Percentiles rank a stretch among this genome's conserved stretches.
These are phyloP conservation scores for Pilophorus perplexus DNA, from an alignment of 2,888 invertebrate genomes.

Conservation along the genomic window DNA sequence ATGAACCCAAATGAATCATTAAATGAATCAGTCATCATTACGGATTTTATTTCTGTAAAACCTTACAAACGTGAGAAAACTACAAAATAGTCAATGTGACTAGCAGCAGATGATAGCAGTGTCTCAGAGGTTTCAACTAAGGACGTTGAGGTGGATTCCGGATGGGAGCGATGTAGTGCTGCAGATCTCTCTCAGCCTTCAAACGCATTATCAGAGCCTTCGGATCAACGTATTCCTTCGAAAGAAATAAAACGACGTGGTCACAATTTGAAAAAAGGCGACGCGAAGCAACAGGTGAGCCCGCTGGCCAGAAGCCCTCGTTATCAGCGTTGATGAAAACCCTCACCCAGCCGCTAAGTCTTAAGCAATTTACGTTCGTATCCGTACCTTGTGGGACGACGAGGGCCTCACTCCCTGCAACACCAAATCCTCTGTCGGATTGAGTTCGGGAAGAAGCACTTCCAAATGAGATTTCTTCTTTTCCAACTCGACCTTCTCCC, in stretches of 20 bases:
- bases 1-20: too few relatives aligned
- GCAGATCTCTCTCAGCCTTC: constrained; percentile 47
- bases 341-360: background rate
- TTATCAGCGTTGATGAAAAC: background rate
- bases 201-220: constrained; percentile 46
- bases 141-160: background rate
- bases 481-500: constrained; percentile 45
- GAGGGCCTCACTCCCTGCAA: constrained; percentile 26
- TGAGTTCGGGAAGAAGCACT: constrained; percentile 43
- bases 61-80: too few relatives aligned
- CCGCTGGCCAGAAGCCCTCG: too few relatives aligned
- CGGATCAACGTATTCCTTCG: constrained; percentile 44
- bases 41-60: background rate
- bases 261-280: too few relatives aligned
- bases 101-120: too few relatives aligned
- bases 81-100: too few relatives aligned
- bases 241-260: constrained; percentile 4
- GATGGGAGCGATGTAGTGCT: constrained; percentile 28
- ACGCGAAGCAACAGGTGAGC: too few relatives aligned
- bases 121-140: too few relatives aligned
- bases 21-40: background rate
- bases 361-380: constrained; percentile 7
- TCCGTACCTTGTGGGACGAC: constrained; percentile 30
- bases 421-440: constrained; percentile 40
- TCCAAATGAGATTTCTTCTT: constrained; percentile 43